Percentiles rank a stretch among this genome's conserved stretches.
Evolutionary conservation across 2,113 vertebrate genomes (phyloP).

Genomic region (Etheostoma cragini): DNA sequence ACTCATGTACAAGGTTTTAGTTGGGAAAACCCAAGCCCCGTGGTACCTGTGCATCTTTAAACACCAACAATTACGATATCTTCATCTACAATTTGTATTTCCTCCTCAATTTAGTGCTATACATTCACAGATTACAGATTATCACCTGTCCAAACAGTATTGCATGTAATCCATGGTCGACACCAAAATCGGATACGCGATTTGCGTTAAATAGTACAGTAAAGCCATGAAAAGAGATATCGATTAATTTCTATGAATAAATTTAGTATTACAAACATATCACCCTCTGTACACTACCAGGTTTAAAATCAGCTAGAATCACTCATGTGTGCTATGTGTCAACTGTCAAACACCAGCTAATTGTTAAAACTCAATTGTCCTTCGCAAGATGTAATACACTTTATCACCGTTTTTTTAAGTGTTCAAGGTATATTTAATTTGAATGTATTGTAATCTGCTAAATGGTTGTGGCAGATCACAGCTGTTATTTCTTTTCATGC

Average conservation of each 20-base stretch:
- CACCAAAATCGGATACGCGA: not conserved
- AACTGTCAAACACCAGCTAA: not conserved
- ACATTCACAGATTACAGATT: not conserved
- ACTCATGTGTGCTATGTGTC: not conserved
- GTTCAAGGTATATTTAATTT: not conserved
- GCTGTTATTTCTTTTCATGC: conserved; percentile 36
- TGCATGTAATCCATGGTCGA: not conserved
- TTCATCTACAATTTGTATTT: not conserved
- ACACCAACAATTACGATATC: not conserved
- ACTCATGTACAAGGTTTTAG: not conserved
- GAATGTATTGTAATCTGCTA: not conserved
- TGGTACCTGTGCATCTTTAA: not conserved
- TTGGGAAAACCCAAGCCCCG: not conserved
- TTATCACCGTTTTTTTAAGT: not conserved
- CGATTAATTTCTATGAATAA: not conserved
- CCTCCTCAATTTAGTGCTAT: no score
- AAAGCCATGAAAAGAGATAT: not conserved
- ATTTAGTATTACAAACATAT: no score
- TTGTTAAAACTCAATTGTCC: not conserved
- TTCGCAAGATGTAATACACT: not conserved
- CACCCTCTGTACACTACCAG: no score
- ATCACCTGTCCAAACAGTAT: not conserved
- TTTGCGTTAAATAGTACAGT: no score
- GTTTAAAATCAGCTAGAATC: no score
- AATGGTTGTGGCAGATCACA: conserved; percentile 27